Evolutionary conservation across 1,140 invertebrate species (phyloP).

Genomic region (Neodiprion lecontei): DNA sequence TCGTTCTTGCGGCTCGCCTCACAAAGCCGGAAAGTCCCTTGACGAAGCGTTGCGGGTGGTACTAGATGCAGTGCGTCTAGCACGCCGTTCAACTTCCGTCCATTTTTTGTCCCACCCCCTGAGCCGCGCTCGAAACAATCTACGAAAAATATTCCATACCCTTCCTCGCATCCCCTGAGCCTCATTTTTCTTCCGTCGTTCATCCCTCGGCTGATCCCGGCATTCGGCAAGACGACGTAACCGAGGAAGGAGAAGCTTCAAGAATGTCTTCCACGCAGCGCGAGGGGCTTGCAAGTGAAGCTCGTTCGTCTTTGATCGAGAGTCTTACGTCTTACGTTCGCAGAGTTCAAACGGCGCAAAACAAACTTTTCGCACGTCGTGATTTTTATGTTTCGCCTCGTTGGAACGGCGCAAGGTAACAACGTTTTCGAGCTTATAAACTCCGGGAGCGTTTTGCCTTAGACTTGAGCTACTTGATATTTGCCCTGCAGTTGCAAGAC

Average conservation of each 20-base stretch:
- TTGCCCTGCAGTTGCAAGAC: too few relatives aligned
- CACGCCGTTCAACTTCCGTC: not conserved
- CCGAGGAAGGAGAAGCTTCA: not conserved
- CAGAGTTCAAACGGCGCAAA: too few relatives aligned
- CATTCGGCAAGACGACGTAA: not conserved
- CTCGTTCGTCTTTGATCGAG: too few relatives aligned
- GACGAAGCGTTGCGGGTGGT: not conserved
- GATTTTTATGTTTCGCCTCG: too few relatives aligned
- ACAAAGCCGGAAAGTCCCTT: not conserved
- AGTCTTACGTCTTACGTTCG: too few relatives aligned
- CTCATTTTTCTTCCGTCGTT: not conserved
- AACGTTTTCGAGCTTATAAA: too few relatives aligned
- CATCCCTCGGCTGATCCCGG: not conserved
- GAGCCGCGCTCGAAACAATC: not conserved
- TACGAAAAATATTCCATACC: not conserved
- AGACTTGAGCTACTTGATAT: too few relatives aligned
- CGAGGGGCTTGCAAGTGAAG: not conserved
- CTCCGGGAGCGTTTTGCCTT: too few relatives aligned
- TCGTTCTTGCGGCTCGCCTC: not conserved
- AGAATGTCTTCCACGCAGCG: not conserved
- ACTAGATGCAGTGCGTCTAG: not conserved
- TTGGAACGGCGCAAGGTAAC: too few relatives aligned
- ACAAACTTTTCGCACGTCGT: too few relatives aligned
- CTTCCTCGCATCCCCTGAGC: not conserved
- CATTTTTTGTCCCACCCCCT: not conserved